A percentile compares a stretch with the other conserved stretches of the same genome.
These are phyloP conservation scores for Conus canariensis DNA, from an alignment of 2,888 invertebrate species.

Conservation along the genomic window DNA sequence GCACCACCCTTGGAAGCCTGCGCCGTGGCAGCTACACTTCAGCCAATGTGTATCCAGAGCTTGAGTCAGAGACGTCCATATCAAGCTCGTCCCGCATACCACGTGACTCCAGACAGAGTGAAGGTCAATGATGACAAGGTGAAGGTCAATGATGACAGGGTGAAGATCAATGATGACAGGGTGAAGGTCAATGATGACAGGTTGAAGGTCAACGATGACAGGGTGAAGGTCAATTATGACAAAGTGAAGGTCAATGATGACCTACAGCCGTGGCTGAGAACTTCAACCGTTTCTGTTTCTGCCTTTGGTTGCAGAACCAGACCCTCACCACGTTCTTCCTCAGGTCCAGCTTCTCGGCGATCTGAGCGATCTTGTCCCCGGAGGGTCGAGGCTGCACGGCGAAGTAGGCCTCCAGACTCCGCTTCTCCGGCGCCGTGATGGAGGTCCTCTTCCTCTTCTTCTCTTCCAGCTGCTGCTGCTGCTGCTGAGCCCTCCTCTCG, in stretches of 20 bases:
- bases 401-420: conserved; percentile 98
- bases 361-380: conserved; percentile 99
- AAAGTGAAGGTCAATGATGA: conserved; percentile 47
- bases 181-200: too few species aligned
- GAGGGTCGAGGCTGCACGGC: conserved; percentile 99
- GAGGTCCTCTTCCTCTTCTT: conserved; percentile 99
- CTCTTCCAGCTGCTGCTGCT: conserved; percentile 81
- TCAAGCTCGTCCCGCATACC: too few species aligned
- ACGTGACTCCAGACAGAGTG: too few species aligned
- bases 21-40: too few species aligned
- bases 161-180: too few species aligned
- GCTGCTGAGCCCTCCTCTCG: conserved; percentile 72
- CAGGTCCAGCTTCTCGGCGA: conserved; percentile 98
- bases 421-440: conserved; percentile 98
- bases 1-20: too few species aligned
- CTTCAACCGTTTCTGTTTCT: conserved; percentile 82
- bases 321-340: conserved; percentile 99
- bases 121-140: too few species aligned
- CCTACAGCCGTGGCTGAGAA: conserved; percentile 71
- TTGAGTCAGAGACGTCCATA: too few species aligned
- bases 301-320: conserved; percentile 99
- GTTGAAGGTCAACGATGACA: background rate
- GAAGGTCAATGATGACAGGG: too few species aligned
- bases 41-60: too few species aligned
- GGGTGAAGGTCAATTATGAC: background rate